A percentile compares a stretch with the other conserved stretches of the same genome.
Evolutionary conservation across 2,113 vertebrate species (phyloP).

Genomic region (Hylia prasina): DNA sequence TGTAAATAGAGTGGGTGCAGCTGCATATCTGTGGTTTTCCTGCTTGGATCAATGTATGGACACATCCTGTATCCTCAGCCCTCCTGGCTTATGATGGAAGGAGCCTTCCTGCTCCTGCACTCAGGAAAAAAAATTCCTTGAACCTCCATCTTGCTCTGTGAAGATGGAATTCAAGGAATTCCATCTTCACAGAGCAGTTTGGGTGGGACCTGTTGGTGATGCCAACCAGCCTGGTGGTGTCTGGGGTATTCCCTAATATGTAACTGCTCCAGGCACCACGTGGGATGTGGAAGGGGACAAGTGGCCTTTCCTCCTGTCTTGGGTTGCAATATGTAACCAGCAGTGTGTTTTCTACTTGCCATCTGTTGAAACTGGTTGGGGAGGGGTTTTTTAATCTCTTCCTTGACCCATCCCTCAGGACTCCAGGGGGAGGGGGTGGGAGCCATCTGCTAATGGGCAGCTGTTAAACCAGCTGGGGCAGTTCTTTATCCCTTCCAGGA

Average conservation of each 20-base stretch:
- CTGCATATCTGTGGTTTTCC: not conserved
- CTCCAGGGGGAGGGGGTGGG: too few species aligned
- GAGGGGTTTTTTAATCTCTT: too few species aligned
- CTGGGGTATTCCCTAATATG: not conserved
- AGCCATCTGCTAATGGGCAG: too few species aligned
- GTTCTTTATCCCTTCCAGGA: too few species aligned
- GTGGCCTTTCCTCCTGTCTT: not conserved
- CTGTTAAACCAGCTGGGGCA: too few species aligned
- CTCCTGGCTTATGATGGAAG: not conserved
- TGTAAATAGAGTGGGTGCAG: not conserved
- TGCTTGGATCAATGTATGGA: not conserved
- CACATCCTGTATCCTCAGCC: not conserved
- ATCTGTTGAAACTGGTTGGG: too few species aligned
- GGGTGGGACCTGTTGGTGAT: not conserved
- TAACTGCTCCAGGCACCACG: not conserved
- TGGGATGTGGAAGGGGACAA: not conserved
- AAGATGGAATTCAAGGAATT: too few species aligned
- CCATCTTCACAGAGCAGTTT: not conserved
- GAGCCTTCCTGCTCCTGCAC: not conserved
- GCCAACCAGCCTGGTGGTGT: not conserved
- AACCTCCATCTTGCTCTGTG: too few species aligned
- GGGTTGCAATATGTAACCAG: too few species aligned
- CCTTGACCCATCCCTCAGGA: too few species aligned
- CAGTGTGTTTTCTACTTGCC: too few species aligned
- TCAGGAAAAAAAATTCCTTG: fast-evolving